Conservation (phyloP, 2,113 vertebrate genomes). For the Heteronetta atricapilla region DNA sequence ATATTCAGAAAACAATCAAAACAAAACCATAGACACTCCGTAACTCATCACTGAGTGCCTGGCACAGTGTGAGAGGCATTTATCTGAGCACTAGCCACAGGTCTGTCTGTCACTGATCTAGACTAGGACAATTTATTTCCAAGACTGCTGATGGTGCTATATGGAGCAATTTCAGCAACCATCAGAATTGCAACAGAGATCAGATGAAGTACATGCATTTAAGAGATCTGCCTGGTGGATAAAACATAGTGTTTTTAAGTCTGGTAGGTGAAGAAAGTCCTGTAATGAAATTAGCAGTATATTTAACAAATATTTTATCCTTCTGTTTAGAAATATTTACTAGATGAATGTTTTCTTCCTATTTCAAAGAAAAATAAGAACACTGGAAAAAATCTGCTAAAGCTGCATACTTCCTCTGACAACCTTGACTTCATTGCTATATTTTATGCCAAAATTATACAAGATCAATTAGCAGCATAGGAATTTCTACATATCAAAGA, state of each 20-base stretch:
- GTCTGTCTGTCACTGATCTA: not conserved
- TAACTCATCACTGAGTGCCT: not conserved
- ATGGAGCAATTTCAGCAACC: not conserved
- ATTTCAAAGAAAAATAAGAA: not conserved
- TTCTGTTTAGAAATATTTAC: not conserved
- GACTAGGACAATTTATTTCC: not conserved
- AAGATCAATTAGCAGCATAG: not conserved
- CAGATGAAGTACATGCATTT: not conserved
- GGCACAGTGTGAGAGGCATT: accelerated
- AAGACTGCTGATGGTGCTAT: not conserved
- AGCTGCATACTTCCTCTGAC: not conserved
- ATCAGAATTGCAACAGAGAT: not conserved
- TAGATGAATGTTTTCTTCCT: not conserved
- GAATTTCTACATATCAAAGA: not conserved
- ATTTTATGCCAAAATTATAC: not conserved
- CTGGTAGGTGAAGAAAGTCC: not conserved
- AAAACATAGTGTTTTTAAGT: not conserved
- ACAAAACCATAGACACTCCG: not conserved
- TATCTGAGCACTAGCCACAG: not conserved
- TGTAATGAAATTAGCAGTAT: not conserved
- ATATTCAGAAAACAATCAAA: not conserved
- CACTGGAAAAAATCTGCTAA: not conserved
- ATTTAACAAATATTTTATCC: not conserved
- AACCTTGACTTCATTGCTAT: not conserved
- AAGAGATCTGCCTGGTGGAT: not conserved